Conservation (phyloP, 1,140 invertebrate genomes). For the Phthorimaea operculella region DNA sequence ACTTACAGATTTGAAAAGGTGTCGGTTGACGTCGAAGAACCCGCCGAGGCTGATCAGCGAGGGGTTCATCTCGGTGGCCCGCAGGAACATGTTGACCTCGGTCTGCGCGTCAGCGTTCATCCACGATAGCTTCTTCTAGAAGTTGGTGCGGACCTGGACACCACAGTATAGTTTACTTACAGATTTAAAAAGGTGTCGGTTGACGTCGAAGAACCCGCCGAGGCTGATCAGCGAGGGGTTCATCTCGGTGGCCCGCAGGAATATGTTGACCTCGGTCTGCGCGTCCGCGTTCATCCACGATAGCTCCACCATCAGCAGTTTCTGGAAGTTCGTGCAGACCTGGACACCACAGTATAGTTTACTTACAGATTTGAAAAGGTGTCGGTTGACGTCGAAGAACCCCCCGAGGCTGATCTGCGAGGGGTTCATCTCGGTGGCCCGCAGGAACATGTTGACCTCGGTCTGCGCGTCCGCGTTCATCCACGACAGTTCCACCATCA, state of each 20-base stretch:
- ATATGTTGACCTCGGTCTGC: slow-evolving; percentile 76
- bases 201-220: slow-evolving; percentile 76
- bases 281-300: slow-evolving; percentile 75
- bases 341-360: slow-evolving; percentile 27
- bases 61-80: slow-evolving; percentile 77
- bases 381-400: slow-evolving; percentile 75
- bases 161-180: slow-evolving; percentile 55
- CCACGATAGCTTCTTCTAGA: slow-evolving; percentile 76
- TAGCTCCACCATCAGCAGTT: slow-evolving; percentile 73
- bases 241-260: slow-evolving; percentile 76
- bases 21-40: slow-evolving; percentile 75
- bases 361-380: slow-evolving; percentile 74
- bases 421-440: slow-evolving; percentile 77
- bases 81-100: slow-evolving; percentile 76
- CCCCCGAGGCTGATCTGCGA: slow-evolving; percentile 75
- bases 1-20: slow-evolving; percentile 74
- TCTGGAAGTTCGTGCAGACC: slow-evolving; percentile 76
- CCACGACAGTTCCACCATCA: slow-evolving; percentile 76
- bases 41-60: slow-evolving; percentile 75
- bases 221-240: slow-evolving; percentile 76
- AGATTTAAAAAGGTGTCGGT: slow-evolving; percentile 75
- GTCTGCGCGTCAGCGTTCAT: slow-evolving; percentile 73
- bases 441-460: slow-evolving; percentile 76
- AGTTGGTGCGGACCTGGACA: slow-evolving; percentile 71
- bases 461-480: slow-evolving; percentile 73